Conservation (phyloP, 2,888 invertebrate species). For the Neoaliturus tenellus region DNA sequence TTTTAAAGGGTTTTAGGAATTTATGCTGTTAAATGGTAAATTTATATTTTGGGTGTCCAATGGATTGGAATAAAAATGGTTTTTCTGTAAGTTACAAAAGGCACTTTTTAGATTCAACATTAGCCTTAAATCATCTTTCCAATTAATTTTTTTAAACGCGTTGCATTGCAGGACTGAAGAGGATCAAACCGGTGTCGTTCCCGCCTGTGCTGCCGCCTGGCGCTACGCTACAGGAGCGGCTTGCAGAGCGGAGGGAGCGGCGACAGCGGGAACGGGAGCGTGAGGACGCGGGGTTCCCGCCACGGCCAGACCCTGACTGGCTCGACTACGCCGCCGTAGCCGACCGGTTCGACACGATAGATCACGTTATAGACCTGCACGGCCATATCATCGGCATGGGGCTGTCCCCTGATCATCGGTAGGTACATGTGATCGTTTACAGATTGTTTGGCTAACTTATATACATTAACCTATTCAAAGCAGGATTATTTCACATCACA, state of each 20-base stretch:
- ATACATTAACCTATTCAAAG: too few species aligned
- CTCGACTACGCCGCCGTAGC: conserved; percentile 81
- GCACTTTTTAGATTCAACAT: too few species aligned
- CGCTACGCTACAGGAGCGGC: conserved; percentile 80
- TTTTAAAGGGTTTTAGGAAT: too few species aligned
- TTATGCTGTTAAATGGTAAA: too few species aligned
- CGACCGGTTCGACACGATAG: conserved; percentile 83
- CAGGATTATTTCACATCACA: too few species aligned
- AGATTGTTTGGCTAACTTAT: too few species aligned
- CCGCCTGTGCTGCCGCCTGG: conserved; percentile 82
- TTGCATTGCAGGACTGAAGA: conserved; percentile 81
- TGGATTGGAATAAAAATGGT: too few species aligned
- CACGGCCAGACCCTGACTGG: conserved; percentile 80
- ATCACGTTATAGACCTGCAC: conserved; percentile 88
- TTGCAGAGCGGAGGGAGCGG: conserved; percentile 77
- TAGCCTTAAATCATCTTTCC: too few species aligned
- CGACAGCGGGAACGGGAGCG: conserved; percentile 72
- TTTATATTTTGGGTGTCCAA: too few species aligned
- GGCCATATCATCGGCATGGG: conserved; percentile 94
- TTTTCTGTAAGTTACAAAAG: too few species aligned
- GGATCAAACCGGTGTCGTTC: conserved; percentile 82
- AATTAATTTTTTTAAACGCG: too few species aligned
- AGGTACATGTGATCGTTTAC: too few species aligned
- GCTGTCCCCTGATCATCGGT: conserved; percentile 88
- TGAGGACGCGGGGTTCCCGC: conserved; percentile 67